These are phyloP conservation scores for Acrossocheilus fasciatus DNA, from an alignment of 2,797 vertebrate genomes.

Conservation along the genomic window DNA sequence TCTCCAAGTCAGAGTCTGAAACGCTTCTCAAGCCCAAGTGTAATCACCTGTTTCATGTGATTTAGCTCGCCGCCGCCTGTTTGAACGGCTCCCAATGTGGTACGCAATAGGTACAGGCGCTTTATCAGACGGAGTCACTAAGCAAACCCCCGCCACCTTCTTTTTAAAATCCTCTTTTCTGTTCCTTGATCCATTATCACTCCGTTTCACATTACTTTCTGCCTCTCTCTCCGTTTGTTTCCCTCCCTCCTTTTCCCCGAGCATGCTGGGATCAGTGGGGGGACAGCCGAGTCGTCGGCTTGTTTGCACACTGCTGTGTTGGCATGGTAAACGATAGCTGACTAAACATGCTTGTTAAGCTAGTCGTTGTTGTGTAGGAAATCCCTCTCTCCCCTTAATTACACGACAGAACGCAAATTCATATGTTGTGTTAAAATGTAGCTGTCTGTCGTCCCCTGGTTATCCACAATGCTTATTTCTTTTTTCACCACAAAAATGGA, in stretches of 20 bases:
- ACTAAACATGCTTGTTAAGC: conserved; percentile 57
- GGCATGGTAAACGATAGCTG: conserved; percentile 82
- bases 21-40: conserved; percentile 70
- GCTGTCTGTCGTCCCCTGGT: conserved; percentile 44
- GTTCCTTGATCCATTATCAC: conserved; percentile 47
- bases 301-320: conserved; percentile 80
- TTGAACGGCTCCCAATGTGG: conserved; percentile 23
- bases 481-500: conserved; percentile 23
- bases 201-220: conserved; percentile 62
- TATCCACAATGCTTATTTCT: conserved; percentile 48
- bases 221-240: conserved; percentile 76
- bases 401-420: conserved; percentile 60
- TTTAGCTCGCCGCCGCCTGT: conserved; percentile 61
- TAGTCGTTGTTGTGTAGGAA: conserved; percentile 53
- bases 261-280: conserved; percentile 88
- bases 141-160: conserved; percentile 39
- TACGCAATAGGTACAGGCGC: conserved; percentile 13
- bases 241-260: conserved; percentile 80
- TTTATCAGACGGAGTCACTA: conserved; percentile 38
- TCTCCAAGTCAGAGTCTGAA: conserved; percentile 70
- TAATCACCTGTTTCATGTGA: conserved; percentile 78
- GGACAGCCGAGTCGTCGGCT: conserved; percentile 86
- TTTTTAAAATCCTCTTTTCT: conserved; percentile 50
- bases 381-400: conserved; percentile 61
- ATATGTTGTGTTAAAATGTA: conserved; percentile 46